A percentile compares a stretch with the other conserved stretches of the same genome.
Conservation (phyloP, 2,888 invertebrate genomes). For the Brassicogethes aeneus region DNA sequence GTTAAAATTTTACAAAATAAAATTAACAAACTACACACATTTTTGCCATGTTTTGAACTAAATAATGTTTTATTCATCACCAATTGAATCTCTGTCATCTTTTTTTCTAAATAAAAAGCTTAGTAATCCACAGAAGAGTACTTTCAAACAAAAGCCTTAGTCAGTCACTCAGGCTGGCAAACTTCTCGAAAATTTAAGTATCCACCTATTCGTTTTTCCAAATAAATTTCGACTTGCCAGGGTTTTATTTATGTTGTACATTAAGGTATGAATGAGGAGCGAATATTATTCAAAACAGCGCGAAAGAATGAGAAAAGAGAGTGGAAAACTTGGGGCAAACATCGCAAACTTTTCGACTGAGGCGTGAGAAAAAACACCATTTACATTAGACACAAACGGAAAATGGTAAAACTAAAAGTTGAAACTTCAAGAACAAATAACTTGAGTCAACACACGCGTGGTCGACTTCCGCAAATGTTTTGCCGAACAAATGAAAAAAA, state of each 20-base stretch:
- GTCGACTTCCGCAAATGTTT: too few relatives aligned
- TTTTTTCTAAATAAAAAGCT: too few relatives aligned
- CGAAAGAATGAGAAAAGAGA: not conserved
- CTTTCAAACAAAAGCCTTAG: too few relatives aligned
- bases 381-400: not conserved
- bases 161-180: not conserved
- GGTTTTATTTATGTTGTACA: not conserved
- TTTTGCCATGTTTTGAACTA: too few relatives aligned
- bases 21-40: too few relatives aligned
- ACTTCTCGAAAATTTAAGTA: not conserved
- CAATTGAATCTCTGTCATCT: too few relatives aligned
- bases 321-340: not conserved
- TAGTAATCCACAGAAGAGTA: too few relatives aligned
- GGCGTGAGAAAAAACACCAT: not conserved
- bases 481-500: too few relatives aligned
- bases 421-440: too few relatives aligned
- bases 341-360: not conserved
- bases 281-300: conserved; percentile 15
- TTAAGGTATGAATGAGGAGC: not conserved
- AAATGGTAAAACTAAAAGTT: not conserved
- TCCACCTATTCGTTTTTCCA: not conserved
- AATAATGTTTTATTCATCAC: too few relatives aligned
- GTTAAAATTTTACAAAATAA: too few relatives aligned
- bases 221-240: not conserved
- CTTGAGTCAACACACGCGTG: too few relatives aligned